Evolutionary conservation across 2,888 invertebrate genomes (phyloP), one percentile per base, ranked within the genome.

Genomic region (Drosophila setosimentum): DNA sequence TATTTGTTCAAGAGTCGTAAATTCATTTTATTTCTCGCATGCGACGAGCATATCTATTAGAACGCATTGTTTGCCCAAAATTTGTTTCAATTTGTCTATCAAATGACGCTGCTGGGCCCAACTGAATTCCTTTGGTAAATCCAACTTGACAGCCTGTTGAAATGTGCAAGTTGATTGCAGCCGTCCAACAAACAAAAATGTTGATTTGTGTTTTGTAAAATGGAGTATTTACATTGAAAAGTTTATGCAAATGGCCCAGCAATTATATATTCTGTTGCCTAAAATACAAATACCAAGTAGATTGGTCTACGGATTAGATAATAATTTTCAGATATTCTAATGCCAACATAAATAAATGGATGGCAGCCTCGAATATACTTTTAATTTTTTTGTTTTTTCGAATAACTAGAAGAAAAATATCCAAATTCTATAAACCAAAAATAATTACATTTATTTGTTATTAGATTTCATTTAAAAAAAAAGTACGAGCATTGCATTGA

Each of bases 1-100:
- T 88, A 83, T 85, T 88, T 74, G 78, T 50, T 71, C 66, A 54
- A 71, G 60, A 66, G 80, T 83, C 83, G 73, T 84, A 84, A 84
- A 86, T 87, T 85, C 82, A 87, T 83, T 87, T 73, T 51, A 74
- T 54, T 75, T 50, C 50, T 67, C 42, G 73, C 73, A 71, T 78
- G 79, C 78, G 42, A 66, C 54, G 49, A 53, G 63, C 74, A 73
- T 78, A 78, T 80, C 78, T 81, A 82, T 80, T 78, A 80, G 63
- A 68, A 68, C 61, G 69, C 76, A 80, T 74, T 81, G 81, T 71
- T 72, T 81, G 78, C 33, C 8, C 64, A 72, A 73, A 70, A 73
- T 51, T 54, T 72, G 64, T 69, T 59, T 59, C 68, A 84, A 77
- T 69, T 83, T 72, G 64, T 68, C 78, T 78, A 73, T 61, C 50